phyloP scores from a whole-genome alignment of 37 sponge, comb jelly and placozoan species.

The Corticium candelabrum region DNA sequence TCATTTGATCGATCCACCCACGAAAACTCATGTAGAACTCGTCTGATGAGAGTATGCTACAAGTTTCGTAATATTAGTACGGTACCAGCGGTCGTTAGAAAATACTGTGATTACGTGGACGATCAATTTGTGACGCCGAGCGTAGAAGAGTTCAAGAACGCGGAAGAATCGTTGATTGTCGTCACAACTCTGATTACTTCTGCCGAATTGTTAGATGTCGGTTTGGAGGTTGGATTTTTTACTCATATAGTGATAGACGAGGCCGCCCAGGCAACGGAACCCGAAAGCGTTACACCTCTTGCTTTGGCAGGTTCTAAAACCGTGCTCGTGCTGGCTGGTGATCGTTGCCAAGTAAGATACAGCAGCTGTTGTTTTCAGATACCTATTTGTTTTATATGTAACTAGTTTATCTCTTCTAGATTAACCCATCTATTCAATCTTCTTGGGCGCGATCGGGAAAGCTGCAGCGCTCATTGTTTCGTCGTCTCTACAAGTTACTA shows the following conservation, averaged over 20 bases:
- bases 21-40: neutral
- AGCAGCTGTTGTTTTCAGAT: neutral
- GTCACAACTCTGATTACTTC: neutral
- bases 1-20: neutral
- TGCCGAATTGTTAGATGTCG: neutral
- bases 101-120: neutral
- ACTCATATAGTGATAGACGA: neutral
- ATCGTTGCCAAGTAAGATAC: neutral
- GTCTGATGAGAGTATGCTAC: neutral
- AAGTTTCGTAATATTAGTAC: neutral
- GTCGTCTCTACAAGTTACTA: neutral
- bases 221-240: no score
- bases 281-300: neutral
- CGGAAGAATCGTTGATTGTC: neutral
- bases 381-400: neutral
- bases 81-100: neutral
- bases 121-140: neutral
- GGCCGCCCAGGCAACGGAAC: neutral
- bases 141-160: neutral
- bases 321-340: neutral
- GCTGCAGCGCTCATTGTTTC: neutral
- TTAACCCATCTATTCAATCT: neutral
- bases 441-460: neutral
- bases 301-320: neutral
- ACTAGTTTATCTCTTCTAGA: neutral